phyloP scores from a whole-genome alignment of 2,113 vertebrate genomes.

The Anhinga rufa region DNA sequence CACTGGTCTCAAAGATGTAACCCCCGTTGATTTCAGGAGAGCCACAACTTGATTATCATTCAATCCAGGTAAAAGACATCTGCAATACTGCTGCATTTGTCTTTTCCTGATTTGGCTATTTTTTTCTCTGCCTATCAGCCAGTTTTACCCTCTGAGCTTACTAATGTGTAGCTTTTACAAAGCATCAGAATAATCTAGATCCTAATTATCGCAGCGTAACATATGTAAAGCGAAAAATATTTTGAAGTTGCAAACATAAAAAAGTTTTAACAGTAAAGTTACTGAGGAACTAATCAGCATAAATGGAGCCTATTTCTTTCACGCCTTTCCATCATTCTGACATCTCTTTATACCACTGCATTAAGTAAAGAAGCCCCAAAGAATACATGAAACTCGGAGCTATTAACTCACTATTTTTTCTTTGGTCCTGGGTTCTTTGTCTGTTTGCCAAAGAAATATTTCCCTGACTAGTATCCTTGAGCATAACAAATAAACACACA shows the following conservation, averaged over 20 bases:
- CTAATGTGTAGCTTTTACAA: background rate
- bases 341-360: background rate
- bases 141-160: background rate
- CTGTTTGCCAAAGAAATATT: background rate
- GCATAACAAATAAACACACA: background rate
- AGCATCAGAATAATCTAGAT: background rate
- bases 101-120: background rate
- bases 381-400: background rate
- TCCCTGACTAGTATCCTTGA: background rate
- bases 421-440: background rate
- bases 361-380: background rate
- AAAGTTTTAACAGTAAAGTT: constrained; percentile 26
- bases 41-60: constrained; percentile 18
- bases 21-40: background rate
- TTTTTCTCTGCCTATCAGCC: background rate
- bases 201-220: background rate
- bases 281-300: background rate
- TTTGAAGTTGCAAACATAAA: background rate
- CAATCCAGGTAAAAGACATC: constrained; percentile 49
- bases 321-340: background rate
- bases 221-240: background rate
- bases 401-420: background rate
- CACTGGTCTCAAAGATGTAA: background rate
- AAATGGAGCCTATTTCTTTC: background rate
- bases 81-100: constrained; percentile 53